Conservation (phyloP, 2,888 invertebrate genomes). For the Drosophila putrida region DNA sequence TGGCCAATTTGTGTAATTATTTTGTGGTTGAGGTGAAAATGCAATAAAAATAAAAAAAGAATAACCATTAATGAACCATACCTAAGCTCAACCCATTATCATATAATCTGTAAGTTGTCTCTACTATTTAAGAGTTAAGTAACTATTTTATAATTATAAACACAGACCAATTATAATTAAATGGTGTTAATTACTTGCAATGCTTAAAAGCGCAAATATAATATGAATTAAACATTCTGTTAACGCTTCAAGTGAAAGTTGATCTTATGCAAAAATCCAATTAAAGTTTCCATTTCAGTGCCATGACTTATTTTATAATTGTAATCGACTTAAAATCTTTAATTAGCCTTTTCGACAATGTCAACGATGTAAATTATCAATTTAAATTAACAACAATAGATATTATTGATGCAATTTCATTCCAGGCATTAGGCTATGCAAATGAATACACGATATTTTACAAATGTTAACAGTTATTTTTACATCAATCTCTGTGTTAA, state of each 20-base stretch:
- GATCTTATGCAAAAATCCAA: conserved; percentile 4
- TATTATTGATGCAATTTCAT: not conserved
- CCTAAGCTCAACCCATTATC: too few relatives aligned
- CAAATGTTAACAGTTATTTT: conserved; percentile 11
- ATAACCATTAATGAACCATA: not conserved
- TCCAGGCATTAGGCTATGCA: conserved; percentile 25
- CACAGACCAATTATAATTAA: not conserved
- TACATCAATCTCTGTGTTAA: conserved; percentile 17
- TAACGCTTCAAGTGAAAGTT: not conserved
- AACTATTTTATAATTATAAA: not conserved
- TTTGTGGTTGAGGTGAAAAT: conserved; percentile 58
- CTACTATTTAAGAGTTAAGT: not conserved
- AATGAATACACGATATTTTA: conserved; percentile 36
- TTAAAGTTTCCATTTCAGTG: not conserved
- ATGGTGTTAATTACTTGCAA: not conserved
- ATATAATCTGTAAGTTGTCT: too few relatives aligned
- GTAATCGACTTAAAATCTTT: conserved; percentile 7
- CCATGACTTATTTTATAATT: conserved; percentile 1
- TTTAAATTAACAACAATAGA: not conserved
- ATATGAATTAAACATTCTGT: not conserved
- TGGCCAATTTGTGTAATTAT: conserved; percentile 40
- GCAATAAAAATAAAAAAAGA: not conserved
- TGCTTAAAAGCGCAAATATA: conserved; percentile 3
- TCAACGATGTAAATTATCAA: not conserved
- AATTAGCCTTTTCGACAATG: not conserved